Percentiles rank a stretch among this genome's conserved stretches.
Conservation (phyloP, 2,113 vertebrate genomes). For the Melanocharis versteri region DNA sequence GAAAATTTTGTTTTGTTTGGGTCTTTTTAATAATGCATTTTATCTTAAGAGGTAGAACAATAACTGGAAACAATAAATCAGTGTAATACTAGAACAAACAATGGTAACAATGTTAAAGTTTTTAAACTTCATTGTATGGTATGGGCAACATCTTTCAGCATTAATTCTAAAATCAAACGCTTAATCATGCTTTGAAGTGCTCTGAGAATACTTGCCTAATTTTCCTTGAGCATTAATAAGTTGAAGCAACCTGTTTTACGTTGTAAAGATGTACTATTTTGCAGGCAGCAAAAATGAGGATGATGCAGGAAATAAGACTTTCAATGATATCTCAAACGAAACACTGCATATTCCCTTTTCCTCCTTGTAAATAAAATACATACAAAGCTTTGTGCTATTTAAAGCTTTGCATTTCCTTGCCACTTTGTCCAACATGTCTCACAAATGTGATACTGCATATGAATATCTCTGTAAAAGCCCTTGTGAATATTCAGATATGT, state of each 20-base stretch:
- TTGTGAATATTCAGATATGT: constrained; percentile 57
- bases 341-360: not conserved
- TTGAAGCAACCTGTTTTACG: not conserved
- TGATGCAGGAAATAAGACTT: not conserved
- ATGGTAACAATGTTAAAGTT: not conserved
- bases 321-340: not conserved
- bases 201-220: not conserved
- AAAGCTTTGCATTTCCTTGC: constrained; percentile 28
- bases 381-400: not conserved
- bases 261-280: not conserved
- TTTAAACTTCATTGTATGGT: not conserved
- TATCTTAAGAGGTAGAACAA: not conserved
- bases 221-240: not conserved
- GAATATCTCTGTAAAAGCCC: constrained; percentile 28
- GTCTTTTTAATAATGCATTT: not conserved
- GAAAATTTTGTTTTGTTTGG: not conserved
- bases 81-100: not conserved
- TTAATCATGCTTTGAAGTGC: not conserved
- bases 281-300: constrained; percentile 9
- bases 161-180: not conserved
- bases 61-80: not conserved
- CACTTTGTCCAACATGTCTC: constrained; percentile 15
- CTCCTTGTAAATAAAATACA: constrained; percentile 10
- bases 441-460: constrained; percentile 12
- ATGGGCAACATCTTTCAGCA: not conserved